These are phyloP conservation scores for Sclerodermus sp. DNA, from an alignment of 2,888 invertebrate species.

Conservation along the genomic window DNA sequence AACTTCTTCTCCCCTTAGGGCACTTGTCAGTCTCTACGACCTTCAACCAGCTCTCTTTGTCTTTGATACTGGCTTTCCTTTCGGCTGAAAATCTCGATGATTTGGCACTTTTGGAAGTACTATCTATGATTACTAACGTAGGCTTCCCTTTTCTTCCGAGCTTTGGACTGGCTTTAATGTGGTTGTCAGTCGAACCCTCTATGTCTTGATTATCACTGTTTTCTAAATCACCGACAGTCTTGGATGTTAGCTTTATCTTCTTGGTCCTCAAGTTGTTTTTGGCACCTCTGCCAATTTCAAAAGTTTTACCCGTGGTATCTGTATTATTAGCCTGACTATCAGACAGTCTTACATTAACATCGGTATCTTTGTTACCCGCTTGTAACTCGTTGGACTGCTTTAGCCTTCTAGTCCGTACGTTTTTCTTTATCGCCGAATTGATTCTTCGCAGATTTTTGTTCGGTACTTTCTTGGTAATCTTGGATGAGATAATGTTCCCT, in stretches of 20 bases:
- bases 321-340: conserved; percentile 21
- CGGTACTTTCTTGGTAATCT: conserved; percentile 44
- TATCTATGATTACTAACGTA: conserved; percentile 20
- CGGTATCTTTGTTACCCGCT: conserved; percentile 17
- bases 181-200: conserved; percentile 18
- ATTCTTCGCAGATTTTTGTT: conserved; percentile 42
- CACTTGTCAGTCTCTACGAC: conserved; percentile 18
- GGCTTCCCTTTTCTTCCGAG: conserved; percentile 32
- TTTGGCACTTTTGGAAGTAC: conserved; percentile 33
- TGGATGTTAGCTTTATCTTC: conserved; percentile 30
- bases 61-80: conserved; percentile 35
- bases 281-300: conserved; percentile 35
- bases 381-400: conserved; percentile 18
- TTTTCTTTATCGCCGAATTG: conserved; percentile 33
- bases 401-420: conserved; percentile 30
- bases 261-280: conserved; percentile 43
- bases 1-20: conserved; percentile 26
- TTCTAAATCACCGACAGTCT: conserved; percentile 22
- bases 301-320: conserved; percentile 20
- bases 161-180: conserved; percentile 43
- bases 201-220: conserved; percentile 25
- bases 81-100: conserved; percentile 25
- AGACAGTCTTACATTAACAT: conserved; percentile 15
- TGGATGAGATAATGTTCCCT: conserved; percentile 45
- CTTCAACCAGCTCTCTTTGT: conserved; percentile 3